phyloP scores from a whole-genome alignment of 2,113 vertebrate genomes.

The Bubalus kerabau region DNA sequence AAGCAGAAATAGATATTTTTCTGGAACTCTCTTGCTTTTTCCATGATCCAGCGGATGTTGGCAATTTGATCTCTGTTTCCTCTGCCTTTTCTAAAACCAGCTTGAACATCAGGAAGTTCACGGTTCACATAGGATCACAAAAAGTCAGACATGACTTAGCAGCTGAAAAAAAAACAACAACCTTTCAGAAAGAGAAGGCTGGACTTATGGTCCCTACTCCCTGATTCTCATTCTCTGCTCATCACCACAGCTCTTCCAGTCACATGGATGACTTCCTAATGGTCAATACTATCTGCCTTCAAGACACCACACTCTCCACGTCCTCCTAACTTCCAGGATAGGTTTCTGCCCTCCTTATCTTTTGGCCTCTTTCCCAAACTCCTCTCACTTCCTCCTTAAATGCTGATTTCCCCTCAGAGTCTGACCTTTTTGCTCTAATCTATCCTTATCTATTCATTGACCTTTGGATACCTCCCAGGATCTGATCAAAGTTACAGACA shows the following conservation, averaged over 20 bases:
- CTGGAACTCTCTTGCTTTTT: too few species aligned
- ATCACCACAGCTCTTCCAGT: background rate
- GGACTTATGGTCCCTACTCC: too few species aligned
- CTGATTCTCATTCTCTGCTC: background rate
- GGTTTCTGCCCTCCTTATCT: background rate
- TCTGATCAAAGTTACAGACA: background rate
- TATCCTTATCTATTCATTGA: background rate
- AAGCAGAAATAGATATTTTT: too few species aligned
- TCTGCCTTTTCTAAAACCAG: too few species aligned
- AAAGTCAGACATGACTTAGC: background rate
- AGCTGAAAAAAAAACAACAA: background rate
- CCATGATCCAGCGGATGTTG: too few species aligned
- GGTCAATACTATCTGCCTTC: accelerated
- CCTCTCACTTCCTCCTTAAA: background rate
- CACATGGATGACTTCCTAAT: background rate
- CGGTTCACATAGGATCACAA: background rate
- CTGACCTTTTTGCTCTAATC: background rate
- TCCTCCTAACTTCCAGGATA: background rate
- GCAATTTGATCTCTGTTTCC: too few species aligned
- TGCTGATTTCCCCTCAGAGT: too few species aligned
- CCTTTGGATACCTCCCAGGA: background rate
- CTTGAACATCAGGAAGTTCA: too few species aligned
- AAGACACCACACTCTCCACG: accelerated
- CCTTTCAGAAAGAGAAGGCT: background rate
- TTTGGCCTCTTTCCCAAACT: background rate